These are phyloP conservation scores for Microplitis mediator DNA, from an alignment of 1,140 invertebrate genomes.

Conservation along the genomic window DNA sequence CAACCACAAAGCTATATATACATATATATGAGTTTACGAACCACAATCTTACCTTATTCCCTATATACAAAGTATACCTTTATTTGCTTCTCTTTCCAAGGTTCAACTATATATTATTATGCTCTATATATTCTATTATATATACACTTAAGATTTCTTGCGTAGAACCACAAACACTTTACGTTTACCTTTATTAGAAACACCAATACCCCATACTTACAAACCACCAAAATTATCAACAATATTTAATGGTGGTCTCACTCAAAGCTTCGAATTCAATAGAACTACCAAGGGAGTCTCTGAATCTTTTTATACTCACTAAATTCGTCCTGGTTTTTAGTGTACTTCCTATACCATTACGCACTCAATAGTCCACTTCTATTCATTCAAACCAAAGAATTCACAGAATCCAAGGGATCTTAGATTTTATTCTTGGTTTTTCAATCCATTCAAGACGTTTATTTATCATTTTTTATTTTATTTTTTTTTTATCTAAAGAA, in stretches of 20 bases:
- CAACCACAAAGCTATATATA: constrained; percentile 5
- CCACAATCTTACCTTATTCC: background rate
- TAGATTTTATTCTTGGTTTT: background rate
- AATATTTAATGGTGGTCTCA: too few relatives aligned
- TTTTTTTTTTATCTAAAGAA: too few relatives aligned
- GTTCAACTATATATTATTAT: background rate
- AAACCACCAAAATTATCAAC: too few relatives aligned
- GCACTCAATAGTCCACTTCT: background rate
- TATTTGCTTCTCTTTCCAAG: background rate
- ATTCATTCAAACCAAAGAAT: background rate
- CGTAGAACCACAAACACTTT: background rate
- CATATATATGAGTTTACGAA: too few relatives aligned
- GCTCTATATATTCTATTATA: background rate
- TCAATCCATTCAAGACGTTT: background rate
- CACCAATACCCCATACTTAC: background rate
- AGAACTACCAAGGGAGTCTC: too few relatives aligned
- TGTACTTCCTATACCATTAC: too few relatives aligned
- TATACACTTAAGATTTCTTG: background rate
- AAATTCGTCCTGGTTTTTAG: too few relatives aligned
- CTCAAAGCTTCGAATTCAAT: too few relatives aligned
- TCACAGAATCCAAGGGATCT: background rate
- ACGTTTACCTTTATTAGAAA: background rate
- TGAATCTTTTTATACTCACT: too few relatives aligned
- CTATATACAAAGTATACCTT: constrained; percentile 9
- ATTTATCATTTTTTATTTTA: background rate